Percentiles rank a stretch among this genome's conserved stretches.
Conservation (phyloP, 2,113 vertebrate species). For the Phoxinus phoxinus region DNA sequence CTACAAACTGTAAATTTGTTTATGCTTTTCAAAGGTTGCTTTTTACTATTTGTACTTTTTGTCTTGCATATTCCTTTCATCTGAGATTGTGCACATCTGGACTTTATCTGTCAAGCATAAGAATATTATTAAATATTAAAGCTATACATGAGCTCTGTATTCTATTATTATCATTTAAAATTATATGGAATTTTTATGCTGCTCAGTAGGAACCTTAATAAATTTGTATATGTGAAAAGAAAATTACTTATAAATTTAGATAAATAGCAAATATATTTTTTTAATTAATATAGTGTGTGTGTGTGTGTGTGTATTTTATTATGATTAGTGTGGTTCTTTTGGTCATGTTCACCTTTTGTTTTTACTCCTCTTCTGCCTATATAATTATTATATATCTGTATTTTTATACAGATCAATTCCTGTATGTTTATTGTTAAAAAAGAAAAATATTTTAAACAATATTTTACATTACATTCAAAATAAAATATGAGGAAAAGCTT, state of each 20-base stretch:
- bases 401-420: not conserved
- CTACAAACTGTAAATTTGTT: not conserved
- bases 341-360: not conserved
- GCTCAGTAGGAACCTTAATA: not conserved
- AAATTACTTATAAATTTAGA: not conserved
- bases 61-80: not conserved
- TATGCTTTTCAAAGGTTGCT: not conserved
- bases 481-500: not conserved
- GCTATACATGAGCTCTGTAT: not conserved
- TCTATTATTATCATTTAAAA: not conserved
- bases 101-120: not conserved
- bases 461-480: not conserved
- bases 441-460: not conserved
- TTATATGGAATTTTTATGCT: not conserved
- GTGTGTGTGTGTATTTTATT: not conserved
- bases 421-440: not conserved
- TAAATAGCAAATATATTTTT: too few relatives aligned
- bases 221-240: not conserved
- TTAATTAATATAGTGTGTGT: too few relatives aligned
- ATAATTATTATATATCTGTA: not conserved
- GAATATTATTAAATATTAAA: not conserved
- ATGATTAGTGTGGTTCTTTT: not conserved
- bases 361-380: not conserved
- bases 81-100: not conserved
- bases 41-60: not conserved